phyloP scores from a whole-genome alignment of 2,113 vertebrate species.

The Scalopus aquaticus region DNA sequence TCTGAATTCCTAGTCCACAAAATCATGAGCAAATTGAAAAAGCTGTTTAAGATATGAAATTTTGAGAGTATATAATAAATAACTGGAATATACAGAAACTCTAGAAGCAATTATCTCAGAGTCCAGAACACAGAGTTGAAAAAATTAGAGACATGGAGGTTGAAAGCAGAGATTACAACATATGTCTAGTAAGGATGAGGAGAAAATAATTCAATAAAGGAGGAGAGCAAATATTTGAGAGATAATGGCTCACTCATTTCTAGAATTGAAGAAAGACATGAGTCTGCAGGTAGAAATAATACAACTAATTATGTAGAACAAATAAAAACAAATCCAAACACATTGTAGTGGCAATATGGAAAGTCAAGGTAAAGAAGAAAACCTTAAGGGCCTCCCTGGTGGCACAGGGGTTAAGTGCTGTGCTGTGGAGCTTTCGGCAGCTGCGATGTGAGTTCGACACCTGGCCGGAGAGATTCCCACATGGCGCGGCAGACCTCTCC shows the following conservation, averaged over 20 bases:
- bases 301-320: neutral
- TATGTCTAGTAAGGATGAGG: neutral
- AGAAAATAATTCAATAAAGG: neutral
- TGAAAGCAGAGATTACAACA: neutral
- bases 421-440: too few relatives aligned
- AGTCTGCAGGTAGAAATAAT: neutral
- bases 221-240: constrained; percentile 11
- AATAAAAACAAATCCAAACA: neutral
- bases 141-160: neutral
- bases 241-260: neutral
- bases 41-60: neutral
- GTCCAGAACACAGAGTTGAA: neutral
- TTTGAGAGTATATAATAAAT: constrained; percentile 26
- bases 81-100: neutral
- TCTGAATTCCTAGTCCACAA: neutral
- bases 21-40: neutral
- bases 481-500: too few relatives aligned
- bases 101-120: neutral
- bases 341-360: neutral
- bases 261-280: neutral
- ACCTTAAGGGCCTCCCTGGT: too few relatives aligned
- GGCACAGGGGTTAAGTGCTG: too few relatives aligned
- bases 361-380: neutral
- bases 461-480: too few relatives aligned
- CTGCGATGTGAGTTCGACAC: too few relatives aligned